Conservation (phyloP, 2,888 invertebrate species). For the Hemicrepidius hirtus region DNA sequence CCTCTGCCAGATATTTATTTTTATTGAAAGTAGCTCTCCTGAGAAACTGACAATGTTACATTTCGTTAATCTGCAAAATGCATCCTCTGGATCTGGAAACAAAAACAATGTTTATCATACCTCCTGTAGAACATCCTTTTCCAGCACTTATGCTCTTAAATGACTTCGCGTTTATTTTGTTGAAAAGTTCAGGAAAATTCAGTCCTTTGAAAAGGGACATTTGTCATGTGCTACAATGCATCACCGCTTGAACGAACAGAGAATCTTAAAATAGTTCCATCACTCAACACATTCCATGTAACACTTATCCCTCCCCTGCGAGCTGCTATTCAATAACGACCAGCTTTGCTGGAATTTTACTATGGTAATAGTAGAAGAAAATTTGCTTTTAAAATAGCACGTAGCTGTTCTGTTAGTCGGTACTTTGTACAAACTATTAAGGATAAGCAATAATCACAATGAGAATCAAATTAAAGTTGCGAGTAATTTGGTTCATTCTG, state of each 20-base stretch:
- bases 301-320: slow-evolving; percentile 12
- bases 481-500: too few species aligned
- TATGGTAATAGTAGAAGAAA: background rate
- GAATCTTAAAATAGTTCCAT: slow-evolving; percentile 24
- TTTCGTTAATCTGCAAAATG: too few species aligned
- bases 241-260: slow-evolving; percentile 18
- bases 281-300: slow-evolving; percentile 4
- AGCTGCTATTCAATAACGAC: background rate
- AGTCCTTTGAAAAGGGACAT: slow-evolving; percentile 16
- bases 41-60: too few species aligned
- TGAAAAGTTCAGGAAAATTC: background rate
- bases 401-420: too few species aligned
- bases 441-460: too few species aligned
- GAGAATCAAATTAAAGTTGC: too few species aligned
- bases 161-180: background rate
- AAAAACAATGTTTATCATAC: too few species aligned
- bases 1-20: too few species aligned
- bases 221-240: slow-evolving; percentile 21
- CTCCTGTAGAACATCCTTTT: background rate
- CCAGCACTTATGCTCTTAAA: background rate
- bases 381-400: too few species aligned
- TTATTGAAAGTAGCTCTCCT: too few species aligned
- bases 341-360: background rate
- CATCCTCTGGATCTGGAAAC: too few species aligned
- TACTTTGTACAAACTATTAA: too few species aligned